Evolutionary conservation across 2,797 vertebrate species (phyloP).

Genomic region (Semaprochilodus insignis): DNA sequence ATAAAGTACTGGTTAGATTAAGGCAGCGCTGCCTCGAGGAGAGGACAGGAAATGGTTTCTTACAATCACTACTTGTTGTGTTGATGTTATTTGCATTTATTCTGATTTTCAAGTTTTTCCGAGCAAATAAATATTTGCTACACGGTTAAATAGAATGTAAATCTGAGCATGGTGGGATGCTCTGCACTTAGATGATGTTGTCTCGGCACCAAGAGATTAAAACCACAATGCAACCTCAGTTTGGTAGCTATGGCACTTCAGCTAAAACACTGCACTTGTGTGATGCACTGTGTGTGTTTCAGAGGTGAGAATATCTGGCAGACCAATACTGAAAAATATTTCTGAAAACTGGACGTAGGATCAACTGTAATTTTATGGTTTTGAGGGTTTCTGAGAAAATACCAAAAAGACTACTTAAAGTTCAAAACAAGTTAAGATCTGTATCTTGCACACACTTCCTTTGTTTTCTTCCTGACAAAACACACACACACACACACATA

Average conservation of each 20-base stretch:
- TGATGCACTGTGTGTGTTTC: background rate
- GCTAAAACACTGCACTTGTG: too few species aligned
- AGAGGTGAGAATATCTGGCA: background rate
- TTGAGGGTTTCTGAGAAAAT: slow-evolving; percentile 29
- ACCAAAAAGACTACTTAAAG: slow-evolving; percentile 3
- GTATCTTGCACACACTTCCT: slow-evolving; percentile 37
- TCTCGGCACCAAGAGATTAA: background rate
- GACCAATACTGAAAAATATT: background rate
- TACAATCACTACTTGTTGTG: too few species aligned
- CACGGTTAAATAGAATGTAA: too few species aligned
- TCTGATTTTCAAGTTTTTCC: too few species aligned
- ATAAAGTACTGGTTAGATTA: too few species aligned
- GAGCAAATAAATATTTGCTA: too few species aligned
- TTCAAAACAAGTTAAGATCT: slow-evolving; percentile 36
- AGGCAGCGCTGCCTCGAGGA: too few species aligned
- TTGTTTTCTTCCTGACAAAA: slow-evolving; percentile 45
- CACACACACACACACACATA: slow-evolving; percentile 24
- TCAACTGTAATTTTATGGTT: slow-evolving; percentile 22
- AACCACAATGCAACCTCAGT: background rate
- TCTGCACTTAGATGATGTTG: too few species aligned
- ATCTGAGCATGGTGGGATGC: too few species aligned
- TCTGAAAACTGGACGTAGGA: slow-evolving; percentile 5
- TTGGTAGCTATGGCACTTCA: background rate
- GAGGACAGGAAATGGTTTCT: too few species aligned
- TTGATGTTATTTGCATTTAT: too few species aligned